These are phyloP conservation scores for Fistularia commersonii DNA, from an alignment of 2,797 vertebrate species.

Conservation along the genomic window DNA sequence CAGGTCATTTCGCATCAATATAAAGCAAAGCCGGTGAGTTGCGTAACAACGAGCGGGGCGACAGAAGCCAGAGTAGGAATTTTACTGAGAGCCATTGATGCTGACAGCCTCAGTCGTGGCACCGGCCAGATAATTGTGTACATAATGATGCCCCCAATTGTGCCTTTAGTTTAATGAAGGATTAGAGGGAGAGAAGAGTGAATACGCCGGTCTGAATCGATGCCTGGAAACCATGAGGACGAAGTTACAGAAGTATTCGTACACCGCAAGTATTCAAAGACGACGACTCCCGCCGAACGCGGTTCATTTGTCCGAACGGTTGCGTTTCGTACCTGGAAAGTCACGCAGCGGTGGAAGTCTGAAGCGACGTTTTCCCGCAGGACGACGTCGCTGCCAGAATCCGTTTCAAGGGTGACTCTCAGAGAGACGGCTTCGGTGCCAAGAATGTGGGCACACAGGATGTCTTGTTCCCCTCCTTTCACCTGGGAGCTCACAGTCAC, in stretches of 20 bases:
- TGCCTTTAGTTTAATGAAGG: conserved; percentile 17
- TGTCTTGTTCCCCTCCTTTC: conserved; percentile 56
- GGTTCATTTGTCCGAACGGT: not conserved
- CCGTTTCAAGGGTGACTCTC: conserved; percentile 32
- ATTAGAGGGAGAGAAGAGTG: not conserved
- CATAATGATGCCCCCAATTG: conserved; percentile 15
- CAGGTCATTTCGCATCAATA: conserved; percentile 34
- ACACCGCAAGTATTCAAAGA: not conserved
- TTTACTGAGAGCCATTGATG: conserved; percentile 15
- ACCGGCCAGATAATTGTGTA: conserved; percentile 20
- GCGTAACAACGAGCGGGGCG: conserved; percentile 33
- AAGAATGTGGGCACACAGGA: conserved; percentile 62
- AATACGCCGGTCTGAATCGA: not conserved
- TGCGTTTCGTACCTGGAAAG: conserved; percentile 58
- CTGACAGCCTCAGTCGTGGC: conserved; percentile 19
- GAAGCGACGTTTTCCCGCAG: conserved; percentile 19
- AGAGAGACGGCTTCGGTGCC: conserved; percentile 26
- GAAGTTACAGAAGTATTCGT: not conserved
- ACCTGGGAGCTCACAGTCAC: conserved; percentile 67
- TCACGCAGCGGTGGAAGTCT: conserved; percentile 57
- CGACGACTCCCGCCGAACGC: no score
- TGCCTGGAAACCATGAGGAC: no score
- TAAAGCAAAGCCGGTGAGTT: conserved; percentile 33
- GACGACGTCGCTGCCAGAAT: conserved; percentile 3
- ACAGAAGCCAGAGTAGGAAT: conserved; percentile 38